These are phyloP conservation scores for Artemia sinica DNA, from an alignment of 2,888 invertebrate species.

Conservation along the genomic window DNA sequence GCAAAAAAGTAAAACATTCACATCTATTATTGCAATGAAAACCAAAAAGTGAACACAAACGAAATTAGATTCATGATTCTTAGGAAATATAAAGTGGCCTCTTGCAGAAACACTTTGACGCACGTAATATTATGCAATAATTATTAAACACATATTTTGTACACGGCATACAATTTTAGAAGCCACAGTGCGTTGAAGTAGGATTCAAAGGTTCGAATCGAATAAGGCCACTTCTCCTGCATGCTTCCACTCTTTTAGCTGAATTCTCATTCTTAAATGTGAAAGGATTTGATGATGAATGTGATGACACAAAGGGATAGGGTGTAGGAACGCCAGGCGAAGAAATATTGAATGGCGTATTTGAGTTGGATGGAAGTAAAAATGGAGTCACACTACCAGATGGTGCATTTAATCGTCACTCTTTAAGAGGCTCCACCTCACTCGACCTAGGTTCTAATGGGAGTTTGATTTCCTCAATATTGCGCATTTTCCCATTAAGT, in stretches of 20 bases:
- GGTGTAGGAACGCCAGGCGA: constrained; percentile 1
- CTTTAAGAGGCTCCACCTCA: constrained; percentile 1
- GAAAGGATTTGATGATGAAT: background rate
- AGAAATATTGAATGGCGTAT: background rate
- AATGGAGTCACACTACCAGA: constrained; percentile 10
- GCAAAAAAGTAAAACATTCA: no score
- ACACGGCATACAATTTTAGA: background rate
- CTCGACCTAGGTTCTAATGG: background rate
- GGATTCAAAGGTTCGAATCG: constrained; percentile 5
- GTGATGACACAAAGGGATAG: background rate
- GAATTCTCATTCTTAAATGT: background rate
- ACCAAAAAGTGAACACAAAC: no score
- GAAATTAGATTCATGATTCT: no score
- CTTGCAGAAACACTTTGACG: no score
- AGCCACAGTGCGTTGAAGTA: constrained; percentile 1
- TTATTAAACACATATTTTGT: no score
- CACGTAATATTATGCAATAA: no score
- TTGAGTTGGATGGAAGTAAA: background rate
- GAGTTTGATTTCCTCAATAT: background rate
- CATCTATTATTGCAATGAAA: no score
- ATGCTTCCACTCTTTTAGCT: background rate
- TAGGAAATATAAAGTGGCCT: no score
- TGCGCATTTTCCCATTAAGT: constrained; percentile 32
- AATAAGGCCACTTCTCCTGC: background rate
- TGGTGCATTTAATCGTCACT: background rate